Percentiles rank a stretch among this genome's conserved stretches.
phyloP scores from a whole-genome alignment of 1,140 invertebrate species.

The Papilio machaon region DNA sequence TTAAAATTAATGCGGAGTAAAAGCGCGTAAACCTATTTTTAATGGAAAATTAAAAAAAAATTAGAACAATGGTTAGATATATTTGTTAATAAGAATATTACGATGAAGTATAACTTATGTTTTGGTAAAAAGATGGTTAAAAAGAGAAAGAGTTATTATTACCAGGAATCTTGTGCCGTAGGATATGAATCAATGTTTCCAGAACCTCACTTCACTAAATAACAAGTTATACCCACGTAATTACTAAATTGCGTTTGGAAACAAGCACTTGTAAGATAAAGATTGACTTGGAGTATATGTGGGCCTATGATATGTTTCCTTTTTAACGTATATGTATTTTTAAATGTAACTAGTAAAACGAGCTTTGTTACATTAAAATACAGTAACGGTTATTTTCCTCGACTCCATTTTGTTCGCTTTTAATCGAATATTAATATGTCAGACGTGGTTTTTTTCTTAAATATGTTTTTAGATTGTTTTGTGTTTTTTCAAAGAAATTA shows the following conservation, averaged over 20 bases:
- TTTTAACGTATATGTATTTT: conserved; percentile 1
- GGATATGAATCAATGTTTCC: background rate
- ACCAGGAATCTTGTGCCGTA: background rate
- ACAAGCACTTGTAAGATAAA: background rate
- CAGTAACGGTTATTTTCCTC: background rate
- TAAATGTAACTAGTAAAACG: conserved; percentile 23
- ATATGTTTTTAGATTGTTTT: background rate
- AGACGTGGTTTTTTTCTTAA: background rate
- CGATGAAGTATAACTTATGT: no score
- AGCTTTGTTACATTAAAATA: conserved; percentile 3
- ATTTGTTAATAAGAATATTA: no score
- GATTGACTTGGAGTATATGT: conserved; percentile 2
- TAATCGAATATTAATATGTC: background rate
- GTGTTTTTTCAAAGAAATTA: background rate
- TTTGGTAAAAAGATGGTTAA: background rate
- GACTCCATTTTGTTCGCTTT: background rate
- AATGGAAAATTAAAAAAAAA: no score
- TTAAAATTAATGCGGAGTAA: no score
- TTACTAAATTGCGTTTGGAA: conserved; percentile 15
- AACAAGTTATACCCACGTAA: conserved; percentile 21
- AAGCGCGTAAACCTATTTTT: no score
- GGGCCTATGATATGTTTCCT: background rate
- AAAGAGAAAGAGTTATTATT: no score
- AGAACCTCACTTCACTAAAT: background rate
- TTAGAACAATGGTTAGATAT: no score